These are phyloP conservation scores for Poicephalus gulielmi DNA, from an alignment of 2,113 vertebrate species.

Conservation along the genomic window DNA sequence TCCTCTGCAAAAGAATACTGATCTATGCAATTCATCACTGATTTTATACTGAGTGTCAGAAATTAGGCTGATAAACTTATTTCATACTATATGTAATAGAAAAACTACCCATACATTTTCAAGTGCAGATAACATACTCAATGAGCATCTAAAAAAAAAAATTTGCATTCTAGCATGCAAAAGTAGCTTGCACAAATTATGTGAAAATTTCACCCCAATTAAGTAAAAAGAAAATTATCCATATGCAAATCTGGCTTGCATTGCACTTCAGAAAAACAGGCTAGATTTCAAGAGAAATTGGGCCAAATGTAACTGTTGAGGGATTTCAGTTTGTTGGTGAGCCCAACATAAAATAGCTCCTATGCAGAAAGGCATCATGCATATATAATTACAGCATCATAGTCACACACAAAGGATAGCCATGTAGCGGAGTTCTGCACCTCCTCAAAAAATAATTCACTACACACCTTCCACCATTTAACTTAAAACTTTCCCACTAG, in stretches of 20 bases:
- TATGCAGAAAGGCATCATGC: neutral
- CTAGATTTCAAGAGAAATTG: neutral
- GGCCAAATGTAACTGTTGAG: neutral
- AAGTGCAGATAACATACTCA: neutral
- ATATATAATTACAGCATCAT: neutral
- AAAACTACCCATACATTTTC: neutral
- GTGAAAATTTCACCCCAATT: neutral
- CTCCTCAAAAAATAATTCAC: neutral
- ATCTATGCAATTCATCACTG: neutral
- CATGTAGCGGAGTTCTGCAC: neutral
- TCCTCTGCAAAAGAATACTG: neutral
- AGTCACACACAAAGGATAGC: neutral
- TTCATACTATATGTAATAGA: neutral
- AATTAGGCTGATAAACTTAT: neutral
- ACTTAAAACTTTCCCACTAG: neutral
- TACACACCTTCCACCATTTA: neutral
- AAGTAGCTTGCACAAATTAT: neutral
- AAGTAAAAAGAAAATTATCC: neutral
- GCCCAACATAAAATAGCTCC: neutral
- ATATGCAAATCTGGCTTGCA: neutral
- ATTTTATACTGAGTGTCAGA: neutral
- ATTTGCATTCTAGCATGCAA: neutral
- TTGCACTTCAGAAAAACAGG: neutral
- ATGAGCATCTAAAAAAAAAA: neutral
- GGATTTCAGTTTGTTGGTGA: neutral